Percentiles rank a stretch among this genome's conserved stretches.
Evolutionary conservation across 2,113 vertebrate species (phyloP).

Genomic region (Muscicapa adusta): DNA sequence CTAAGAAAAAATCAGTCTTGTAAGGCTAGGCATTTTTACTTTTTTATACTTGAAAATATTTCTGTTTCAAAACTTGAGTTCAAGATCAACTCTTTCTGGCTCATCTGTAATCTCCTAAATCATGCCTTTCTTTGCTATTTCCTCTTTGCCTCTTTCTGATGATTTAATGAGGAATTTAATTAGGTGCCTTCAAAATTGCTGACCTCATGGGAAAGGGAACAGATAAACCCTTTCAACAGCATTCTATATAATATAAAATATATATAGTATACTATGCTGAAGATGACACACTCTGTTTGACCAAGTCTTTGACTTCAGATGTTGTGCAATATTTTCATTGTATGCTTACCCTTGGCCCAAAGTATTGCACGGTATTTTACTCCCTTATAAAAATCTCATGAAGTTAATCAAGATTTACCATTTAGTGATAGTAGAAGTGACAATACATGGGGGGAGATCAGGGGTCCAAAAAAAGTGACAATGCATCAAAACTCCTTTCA

Average conservation of each 20-base stretch:
- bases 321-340: accelerated
- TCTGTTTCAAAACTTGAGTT: not conserved
- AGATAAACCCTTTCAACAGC: not conserved
- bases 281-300: not conserved
- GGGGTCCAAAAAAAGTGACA: not conserved
- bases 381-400: not conserved
- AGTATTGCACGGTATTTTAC: not conserved
- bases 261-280: not conserved
- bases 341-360: not conserved
- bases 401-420: not conserved
- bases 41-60: not conserved
- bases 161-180: not conserved
- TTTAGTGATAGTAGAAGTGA: not conserved
- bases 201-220: not conserved
- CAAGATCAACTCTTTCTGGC: not conserved
- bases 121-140: not conserved
- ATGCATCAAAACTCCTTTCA: not conserved
- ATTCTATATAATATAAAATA: no score
- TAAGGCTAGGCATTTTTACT: not conserved
- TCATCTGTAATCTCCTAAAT: not conserved
- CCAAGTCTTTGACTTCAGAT: not conserved
- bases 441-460: accelerated
- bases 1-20: not conserved
- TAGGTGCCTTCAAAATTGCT: not conserved
- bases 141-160: not conserved